Evolutionary conservation across 2,888 invertebrate genomes (phyloP).

Genomic region (Dione vanillae): DNA sequence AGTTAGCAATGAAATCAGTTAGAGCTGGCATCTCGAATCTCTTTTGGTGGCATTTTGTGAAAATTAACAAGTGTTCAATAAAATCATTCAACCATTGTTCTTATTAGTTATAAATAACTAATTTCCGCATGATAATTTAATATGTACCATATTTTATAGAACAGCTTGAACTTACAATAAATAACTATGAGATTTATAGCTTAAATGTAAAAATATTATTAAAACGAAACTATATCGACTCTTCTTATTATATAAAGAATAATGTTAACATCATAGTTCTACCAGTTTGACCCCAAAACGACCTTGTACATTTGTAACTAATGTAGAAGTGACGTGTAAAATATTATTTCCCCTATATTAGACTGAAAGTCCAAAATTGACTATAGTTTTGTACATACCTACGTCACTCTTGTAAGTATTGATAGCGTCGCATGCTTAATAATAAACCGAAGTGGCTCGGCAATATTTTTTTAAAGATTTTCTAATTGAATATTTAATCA

Average conservation of each 20-base stretch:
- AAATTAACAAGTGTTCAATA: constrained; percentile 2
- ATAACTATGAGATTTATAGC: constrained; percentile 24
- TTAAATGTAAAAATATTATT: constrained; percentile 27
- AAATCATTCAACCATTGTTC: neutral
- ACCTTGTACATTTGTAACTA: constrained; percentile 77
- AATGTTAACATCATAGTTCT: constrained; percentile 29
- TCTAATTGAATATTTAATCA: constrained; percentile 6
- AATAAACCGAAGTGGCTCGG: constrained; percentile 1
- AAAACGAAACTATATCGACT: constrained; percentile 27
- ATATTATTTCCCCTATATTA: constrained; percentile 72
- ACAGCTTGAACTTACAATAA: constrained; percentile 26
- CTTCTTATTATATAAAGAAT: constrained; percentile 34
- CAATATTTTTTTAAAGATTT: constrained; percentile 10
- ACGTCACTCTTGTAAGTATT: constrained; percentile 81
- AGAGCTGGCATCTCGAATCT: constrained; percentile 41
- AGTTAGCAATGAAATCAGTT: constrained; percentile 51
- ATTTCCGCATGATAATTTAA: constrained; percentile 14
- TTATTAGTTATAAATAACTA: neutral
- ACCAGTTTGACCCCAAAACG: constrained; percentile 50
- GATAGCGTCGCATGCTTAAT: constrained; percentile 53
- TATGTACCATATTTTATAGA: constrained; percentile 21
- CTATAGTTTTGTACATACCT: constrained; percentile 66
- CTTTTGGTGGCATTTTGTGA: constrained; percentile 21
- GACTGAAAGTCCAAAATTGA: constrained; percentile 84
- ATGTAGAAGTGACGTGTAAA: constrained; percentile 69